These are phyloP conservation scores for Trypoxylon attenuatum DNA, from an alignment of 2,888 invertebrate species.

Conservation along the genomic window DNA sequence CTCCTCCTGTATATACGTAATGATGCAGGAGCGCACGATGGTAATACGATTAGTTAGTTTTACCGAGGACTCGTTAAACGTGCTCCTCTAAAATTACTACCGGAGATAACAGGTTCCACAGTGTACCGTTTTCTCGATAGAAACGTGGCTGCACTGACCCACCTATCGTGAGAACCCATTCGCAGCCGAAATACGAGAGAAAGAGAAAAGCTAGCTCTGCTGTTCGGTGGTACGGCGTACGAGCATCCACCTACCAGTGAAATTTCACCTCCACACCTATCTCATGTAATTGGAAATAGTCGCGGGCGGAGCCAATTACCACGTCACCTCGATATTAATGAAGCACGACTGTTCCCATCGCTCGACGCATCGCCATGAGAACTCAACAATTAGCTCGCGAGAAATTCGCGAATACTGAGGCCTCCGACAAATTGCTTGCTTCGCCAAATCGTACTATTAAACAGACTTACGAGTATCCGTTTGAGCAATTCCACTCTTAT, in stretches of 20 bases:
- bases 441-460: too few relatives aligned
- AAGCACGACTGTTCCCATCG: slow-evolving; percentile 8
- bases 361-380: not conserved
- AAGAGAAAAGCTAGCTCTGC: too few relatives aligned
- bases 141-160: slow-evolving; percentile 40
- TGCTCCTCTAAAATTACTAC: slow-evolving; percentile 31
- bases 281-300: slow-evolving; percentile 18
- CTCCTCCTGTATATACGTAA: too few relatives aligned
- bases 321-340: slow-evolving; percentile 7
- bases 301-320: slow-evolving; percentile 10
- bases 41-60: too few relatives aligned
- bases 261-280: slow-evolving; percentile 4
- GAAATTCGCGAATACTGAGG: not conserved
- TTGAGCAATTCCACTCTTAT: too few relatives aligned
- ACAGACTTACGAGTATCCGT: too few relatives aligned
- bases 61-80: slow-evolving; percentile 19
- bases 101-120: slow-evolving; percentile 33
- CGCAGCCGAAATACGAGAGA: too few relatives aligned
- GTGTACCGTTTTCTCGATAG: slow-evolving; percentile 44
- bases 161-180: slow-evolving; percentile 55
- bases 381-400: not conserved
- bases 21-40: too few relatives aligned
- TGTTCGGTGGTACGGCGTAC: slow-evolving; percentile 10
- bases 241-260: slow-evolving; percentile 6
- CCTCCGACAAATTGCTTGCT: not conserved